Conservation (phyloP, 2,797 vertebrate species). For the Ambastaia sidthimunki region DNA sequence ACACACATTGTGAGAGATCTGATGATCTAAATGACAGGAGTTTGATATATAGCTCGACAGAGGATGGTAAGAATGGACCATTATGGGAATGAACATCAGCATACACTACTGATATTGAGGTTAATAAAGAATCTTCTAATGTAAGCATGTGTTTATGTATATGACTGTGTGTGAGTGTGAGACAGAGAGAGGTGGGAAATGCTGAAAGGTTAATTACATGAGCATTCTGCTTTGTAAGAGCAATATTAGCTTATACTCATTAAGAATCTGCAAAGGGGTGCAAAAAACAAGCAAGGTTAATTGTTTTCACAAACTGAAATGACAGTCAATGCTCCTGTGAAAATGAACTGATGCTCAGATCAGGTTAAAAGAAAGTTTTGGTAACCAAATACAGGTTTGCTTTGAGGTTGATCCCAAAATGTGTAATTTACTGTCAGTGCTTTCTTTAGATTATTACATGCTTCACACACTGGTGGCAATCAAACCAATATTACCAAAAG, state of each 20-base stretch:
- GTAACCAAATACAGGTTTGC: background rate
- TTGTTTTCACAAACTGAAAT: background rate
- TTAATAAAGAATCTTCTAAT: background rate
- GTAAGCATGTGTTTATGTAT: background rate
- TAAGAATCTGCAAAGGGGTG: background rate
- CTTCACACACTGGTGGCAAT: background rate
- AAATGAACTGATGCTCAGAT: background rate
- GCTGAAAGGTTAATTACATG: background rate
- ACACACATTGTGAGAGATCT: background rate
- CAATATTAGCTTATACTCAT: slow-evolving; percentile 3
- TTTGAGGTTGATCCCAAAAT: background rate
- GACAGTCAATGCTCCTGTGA: background rate
- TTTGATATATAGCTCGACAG: slow-evolving; percentile 5
- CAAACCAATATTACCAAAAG: background rate
- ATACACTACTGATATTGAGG: background rate
- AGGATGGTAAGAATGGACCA: background rate
- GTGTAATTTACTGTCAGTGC: no score
- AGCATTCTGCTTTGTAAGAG: slow-evolving; percentile 14
- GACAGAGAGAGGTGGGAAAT: background rate
- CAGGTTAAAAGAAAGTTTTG: background rate
- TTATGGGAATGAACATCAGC: background rate
- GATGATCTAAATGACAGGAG: slow-evolving; percentile 31
- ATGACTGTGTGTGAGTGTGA: slow-evolving; percentile 5
- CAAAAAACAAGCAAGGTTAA: background rate
- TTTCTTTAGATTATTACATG: background rate